These are phyloP conservation scores for Venustaconcha ellipsiformis DNA, from an alignment of 1,140 invertebrate genomes.

Conservation along the genomic window DNA sequence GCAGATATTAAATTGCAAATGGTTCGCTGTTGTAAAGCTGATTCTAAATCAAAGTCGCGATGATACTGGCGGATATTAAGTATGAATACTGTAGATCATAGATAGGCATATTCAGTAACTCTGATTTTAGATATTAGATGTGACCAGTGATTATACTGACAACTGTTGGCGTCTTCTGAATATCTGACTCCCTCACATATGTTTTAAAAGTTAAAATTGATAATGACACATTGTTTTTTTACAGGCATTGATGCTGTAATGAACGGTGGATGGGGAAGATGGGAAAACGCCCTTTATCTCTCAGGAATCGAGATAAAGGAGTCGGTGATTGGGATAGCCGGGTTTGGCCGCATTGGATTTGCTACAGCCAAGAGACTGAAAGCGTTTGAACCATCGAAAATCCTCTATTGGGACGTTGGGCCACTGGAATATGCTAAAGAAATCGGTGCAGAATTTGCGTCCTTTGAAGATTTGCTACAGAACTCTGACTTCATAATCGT, in stretches of 20 bases:
- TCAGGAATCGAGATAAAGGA: constrained; percentile 83
- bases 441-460: constrained; percentile 77
- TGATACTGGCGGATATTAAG: too few species aligned
- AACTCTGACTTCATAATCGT: constrained; percentile 65
- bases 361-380: constrained; percentile 78
- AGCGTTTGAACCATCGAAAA: constrained; percentile 77
- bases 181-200: too few species aligned
- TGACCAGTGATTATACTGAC: too few species aligned
- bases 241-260: constrained; percentile 48
- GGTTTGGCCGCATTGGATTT: constrained; percentile 80
- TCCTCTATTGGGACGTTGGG: constrained; percentile 80
- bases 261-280: constrained; percentile 74
- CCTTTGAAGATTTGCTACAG: constrained; percentile 65
- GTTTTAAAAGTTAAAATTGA: too few species aligned
- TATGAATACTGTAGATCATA: too few species aligned
- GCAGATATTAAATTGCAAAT: too few species aligned
- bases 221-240: background rate
- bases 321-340: constrained; percentile 88
- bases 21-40: too few species aligned
- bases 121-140: too few species aligned
- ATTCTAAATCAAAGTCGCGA: too few species aligned
- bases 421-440: constrained; percentile 74
- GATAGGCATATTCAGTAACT: too few species aligned
- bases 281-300: constrained; percentile 90
- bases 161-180: too few species aligned